Conservation (phyloP, 2,113 vertebrate species). For the Corythornis vintsioides region DNA sequence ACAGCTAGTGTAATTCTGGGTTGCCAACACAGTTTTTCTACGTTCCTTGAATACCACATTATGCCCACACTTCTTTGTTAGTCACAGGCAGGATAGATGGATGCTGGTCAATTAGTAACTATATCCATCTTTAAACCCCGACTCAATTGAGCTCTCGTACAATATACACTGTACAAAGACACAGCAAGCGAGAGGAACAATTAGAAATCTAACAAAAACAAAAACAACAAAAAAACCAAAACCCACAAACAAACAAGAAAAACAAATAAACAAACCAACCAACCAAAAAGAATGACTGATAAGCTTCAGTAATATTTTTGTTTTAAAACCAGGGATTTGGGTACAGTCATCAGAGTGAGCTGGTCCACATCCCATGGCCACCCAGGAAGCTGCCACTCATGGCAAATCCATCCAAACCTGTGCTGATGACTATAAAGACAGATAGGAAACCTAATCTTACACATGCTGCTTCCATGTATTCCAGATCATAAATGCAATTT, state of each 20-base stretch:
- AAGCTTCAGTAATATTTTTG: not conserved
- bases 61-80: not conserved
- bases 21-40: not conserved
- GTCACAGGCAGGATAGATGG: not conserved
- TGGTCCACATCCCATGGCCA: not conserved
- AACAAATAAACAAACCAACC: too few relatives aligned
- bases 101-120: not conserved
- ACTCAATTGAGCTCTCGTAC: not conserved
- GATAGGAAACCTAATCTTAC: not conserved
- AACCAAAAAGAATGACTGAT: not conserved
- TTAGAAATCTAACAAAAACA: not conserved
- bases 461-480: rapidly evolving
- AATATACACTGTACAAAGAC: not conserved
- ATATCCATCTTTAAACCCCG: not conserved
- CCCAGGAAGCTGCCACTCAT: not conserved
- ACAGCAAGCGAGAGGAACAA: not conserved
- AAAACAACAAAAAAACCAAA: too few relatives aligned
- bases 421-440: not conserved
- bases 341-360: not conserved
- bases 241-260: too few relatives aligned
- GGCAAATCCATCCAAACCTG: not conserved
- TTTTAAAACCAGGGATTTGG: not conserved
- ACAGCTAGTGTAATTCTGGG: not conserved
- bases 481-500: not conserved
- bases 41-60: rapidly evolving